Conservation (phyloP, 2,113 vertebrate genomes). For the Centropus bengalensis region DNA sequence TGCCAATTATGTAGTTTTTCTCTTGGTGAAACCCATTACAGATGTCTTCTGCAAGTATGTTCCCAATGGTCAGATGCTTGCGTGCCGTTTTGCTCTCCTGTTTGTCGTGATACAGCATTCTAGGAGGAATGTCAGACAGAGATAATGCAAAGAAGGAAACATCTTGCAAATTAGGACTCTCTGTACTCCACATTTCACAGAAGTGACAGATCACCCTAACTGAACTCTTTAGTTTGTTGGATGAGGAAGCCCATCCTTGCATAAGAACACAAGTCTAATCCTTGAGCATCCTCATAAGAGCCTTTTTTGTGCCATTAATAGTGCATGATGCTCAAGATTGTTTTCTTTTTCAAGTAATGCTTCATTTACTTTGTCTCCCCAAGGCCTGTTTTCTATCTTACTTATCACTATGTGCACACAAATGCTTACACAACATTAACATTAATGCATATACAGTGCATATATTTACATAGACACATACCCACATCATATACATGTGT, state of each 20-base stretch:
- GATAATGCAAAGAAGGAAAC: constrained; percentile 4
- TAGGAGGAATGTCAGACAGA: constrained; percentile 27
- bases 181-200: neutral
- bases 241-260: neutral
- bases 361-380: neutral
- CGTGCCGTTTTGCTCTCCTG: neutral
- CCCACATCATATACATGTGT: accelerated
- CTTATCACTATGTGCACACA: neutral
- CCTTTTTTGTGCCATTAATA: constrained; percentile 38
- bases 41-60: neutral
- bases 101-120: neutral
- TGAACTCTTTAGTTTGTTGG: neutral
- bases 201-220: neutral
- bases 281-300: constrained; percentile 26
- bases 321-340: neutral
- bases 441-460: neutral
- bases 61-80: neutral
- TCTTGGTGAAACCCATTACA: neutral
- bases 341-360: neutral
- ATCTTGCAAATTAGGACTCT: neutral
- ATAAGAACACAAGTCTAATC: constrained; percentile 36
- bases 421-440: neutral
- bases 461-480: neutral
- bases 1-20: neutral
- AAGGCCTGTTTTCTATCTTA: neutral